phyloP scores from a whole-genome alignment of 1,140 invertebrate species.

The Halictus rubicundus region DNA sequence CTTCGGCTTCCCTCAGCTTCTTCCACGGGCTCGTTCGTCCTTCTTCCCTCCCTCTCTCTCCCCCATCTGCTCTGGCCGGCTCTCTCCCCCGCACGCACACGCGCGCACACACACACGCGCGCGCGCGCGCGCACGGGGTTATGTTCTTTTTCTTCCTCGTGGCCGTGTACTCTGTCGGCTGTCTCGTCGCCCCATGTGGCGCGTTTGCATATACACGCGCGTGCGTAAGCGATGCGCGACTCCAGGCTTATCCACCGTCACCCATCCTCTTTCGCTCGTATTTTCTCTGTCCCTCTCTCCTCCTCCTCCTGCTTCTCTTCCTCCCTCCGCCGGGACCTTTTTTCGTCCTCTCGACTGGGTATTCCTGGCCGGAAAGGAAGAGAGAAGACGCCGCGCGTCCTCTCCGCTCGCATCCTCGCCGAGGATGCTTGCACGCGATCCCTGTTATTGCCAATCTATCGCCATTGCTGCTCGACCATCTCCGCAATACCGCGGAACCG shows the following conservation, averaged over 20 bases:
- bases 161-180: conserved; percentile 48
- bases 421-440: conserved; percentile 35
- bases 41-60: no score
- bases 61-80: neutral
- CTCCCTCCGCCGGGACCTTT: no score
- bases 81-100: neutral
- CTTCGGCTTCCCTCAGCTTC: neutral
- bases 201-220: conserved; percentile 64
- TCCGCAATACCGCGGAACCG: conserved; percentile 38
- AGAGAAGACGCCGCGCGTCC: no score
- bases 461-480: conserved; percentile 29
- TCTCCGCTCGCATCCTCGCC: neutral
- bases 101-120: no score
- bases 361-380: neutral
- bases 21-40: neutral
- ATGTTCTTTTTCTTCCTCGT: conserved; percentile 37
- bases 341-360: neutral
- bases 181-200: conserved; percentile 65
- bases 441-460: conserved; percentile 58
- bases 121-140: conserved; percentile 15
- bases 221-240: conserved; percentile 47
- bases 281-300: neutral
- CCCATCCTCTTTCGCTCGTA: neutral
- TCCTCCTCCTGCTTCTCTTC: neutral
- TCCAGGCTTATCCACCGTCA: conserved; percentile 4